phyloP scores from a whole-genome alignment of 2,888 invertebrate genomes.

The Sylvicola fuscatus region DNA sequence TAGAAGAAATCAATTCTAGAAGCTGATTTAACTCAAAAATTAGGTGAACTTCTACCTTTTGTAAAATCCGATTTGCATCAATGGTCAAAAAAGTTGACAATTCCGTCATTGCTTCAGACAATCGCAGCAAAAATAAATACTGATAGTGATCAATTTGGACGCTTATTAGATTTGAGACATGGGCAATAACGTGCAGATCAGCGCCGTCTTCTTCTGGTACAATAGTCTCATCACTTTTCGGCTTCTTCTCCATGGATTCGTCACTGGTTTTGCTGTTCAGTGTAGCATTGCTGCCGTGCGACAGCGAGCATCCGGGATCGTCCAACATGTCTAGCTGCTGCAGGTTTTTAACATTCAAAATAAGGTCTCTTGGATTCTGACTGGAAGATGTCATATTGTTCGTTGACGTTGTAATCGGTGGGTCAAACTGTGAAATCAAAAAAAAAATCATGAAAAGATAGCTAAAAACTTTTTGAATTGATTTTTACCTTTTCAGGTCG shows the following conservation, averaged over 20 bases:
- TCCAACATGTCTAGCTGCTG: no score
- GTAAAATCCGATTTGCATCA: slow-evolving; percentile 51
- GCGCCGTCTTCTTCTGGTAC: slow-evolving; percentile 27
- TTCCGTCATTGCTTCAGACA: slow-evolving; percentile 63
- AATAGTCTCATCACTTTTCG: background rate
- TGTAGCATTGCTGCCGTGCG: no score
- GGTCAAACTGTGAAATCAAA: no score
- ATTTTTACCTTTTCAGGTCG: slow-evolving; percentile 12
- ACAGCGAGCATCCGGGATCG: no score
- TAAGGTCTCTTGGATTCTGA: no score
- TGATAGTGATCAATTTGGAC: slow-evolving; percentile 89
- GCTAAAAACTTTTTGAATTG: background rate
- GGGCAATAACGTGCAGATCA: slow-evolving; percentile 59
- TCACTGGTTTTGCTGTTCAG: no score
- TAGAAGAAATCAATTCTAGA: slow-evolving; percentile 6
- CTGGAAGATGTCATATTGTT: no score
- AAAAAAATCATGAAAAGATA: no score
- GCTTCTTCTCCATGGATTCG: background rate
- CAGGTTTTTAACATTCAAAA: no score
- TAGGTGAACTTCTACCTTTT: slow-evolving; percentile 21
- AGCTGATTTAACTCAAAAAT: slow-evolving; percentile 1
- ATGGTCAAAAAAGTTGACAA: slow-evolving; percentile 57
- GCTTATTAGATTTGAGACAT: slow-evolving; percentile 66
- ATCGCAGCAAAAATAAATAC: slow-evolving; percentile 66
- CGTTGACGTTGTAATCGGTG: no score